Evolutionary conservation across 2,888 invertebrate genomes (phyloP).

Genomic region (Napeogenes sylphis): DNA sequence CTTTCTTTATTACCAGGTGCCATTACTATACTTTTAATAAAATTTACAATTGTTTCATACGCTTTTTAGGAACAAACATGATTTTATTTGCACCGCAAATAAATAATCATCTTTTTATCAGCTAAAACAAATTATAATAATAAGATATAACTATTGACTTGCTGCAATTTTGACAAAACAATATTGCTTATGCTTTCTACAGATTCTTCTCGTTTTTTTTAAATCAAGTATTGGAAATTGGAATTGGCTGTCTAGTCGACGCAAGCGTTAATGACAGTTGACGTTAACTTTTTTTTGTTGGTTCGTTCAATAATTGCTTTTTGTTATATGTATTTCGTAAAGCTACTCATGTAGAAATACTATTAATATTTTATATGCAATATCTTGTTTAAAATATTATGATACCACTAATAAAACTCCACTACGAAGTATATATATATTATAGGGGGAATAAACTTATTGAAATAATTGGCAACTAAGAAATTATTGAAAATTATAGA

Average conservation of each 20-base stretch:
- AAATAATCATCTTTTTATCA: neutral
- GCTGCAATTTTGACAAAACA: too few relatives aligned
- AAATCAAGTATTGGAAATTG: conserved; percentile 10
- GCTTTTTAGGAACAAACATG: conserved; percentile 21
- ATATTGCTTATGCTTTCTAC: neutral
- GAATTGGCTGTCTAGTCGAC: conserved; percentile 24
- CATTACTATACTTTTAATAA: conserved; percentile 49
- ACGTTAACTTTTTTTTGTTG: conserved; percentile 16
- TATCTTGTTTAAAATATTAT: too few relatives aligned
- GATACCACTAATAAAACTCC: too few relatives aligned
- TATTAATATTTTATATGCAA: too few relatives aligned
- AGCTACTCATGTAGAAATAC: too few relatives aligned
- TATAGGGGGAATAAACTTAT: too few relatives aligned
- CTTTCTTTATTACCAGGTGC: conserved; percentile 75
- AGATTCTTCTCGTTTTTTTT: conserved; percentile 10
- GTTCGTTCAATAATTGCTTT: conserved; percentile 2
- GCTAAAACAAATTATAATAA: neutral
- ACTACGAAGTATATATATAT: too few relatives aligned
- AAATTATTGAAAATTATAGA: too few relatives aligned
- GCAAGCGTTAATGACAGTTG: conserved; percentile 26
- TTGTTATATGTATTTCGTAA: too few relatives aligned
- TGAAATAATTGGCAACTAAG: too few relatives aligned
- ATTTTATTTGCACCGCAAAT: conserved; percentile 1
- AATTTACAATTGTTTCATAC: conserved; percentile 17
- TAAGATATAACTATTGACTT: neutral